Evolutionary conservation across 2,797 vertebrate species (phyloP).

Genomic region (Lithobates pipiens): DNA sequence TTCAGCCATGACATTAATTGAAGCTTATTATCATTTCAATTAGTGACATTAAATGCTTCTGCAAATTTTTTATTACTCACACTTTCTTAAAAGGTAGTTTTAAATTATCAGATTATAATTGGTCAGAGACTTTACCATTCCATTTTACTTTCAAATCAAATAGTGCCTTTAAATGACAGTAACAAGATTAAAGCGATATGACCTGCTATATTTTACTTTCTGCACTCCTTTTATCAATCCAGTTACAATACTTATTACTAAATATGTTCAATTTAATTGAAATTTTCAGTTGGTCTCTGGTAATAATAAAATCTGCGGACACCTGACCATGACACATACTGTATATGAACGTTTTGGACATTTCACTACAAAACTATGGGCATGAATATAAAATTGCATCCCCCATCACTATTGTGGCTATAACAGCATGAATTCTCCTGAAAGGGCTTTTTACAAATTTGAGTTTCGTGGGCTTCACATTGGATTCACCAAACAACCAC

Average conservation of each 20-base stretch:
- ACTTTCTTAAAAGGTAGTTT: constrained; percentile 7
- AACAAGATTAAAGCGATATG: background rate
- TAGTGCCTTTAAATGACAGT: background rate
- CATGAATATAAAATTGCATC: too few relatives aligned
- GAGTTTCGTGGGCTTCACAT: too few relatives aligned
- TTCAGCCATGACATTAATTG: constrained; percentile 36
- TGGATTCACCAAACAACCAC: too few relatives aligned
- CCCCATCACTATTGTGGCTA: too few relatives aligned
- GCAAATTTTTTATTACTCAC: constrained; percentile 26
- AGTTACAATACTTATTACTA: background rate
- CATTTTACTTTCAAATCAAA: constrained; percentile 41
- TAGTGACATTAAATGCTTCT: constrained; percentile 37
- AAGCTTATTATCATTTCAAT: constrained; percentile 40
- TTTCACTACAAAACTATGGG: too few relatives aligned
- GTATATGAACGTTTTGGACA: too few relatives aligned
- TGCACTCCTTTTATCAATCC: background rate
- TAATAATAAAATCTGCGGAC: too few relatives aligned
- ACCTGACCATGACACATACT: too few relatives aligned
- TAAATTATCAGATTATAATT: constrained; percentile 35
- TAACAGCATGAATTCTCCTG: too few relatives aligned
- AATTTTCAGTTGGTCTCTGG: too few relatives aligned
- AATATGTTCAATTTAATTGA: too few relatives aligned
- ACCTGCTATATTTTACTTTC: background rate
- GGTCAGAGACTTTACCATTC: constrained; percentile 18
- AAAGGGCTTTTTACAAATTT: too few relatives aligned